A percentile compares a stretch with the other conserved stretches of the same genome.
These are phyloP conservation scores for Montipora efflorescens DNA, from an alignment of 64 coral and sea anemone species.

Conservation along the genomic window DNA sequence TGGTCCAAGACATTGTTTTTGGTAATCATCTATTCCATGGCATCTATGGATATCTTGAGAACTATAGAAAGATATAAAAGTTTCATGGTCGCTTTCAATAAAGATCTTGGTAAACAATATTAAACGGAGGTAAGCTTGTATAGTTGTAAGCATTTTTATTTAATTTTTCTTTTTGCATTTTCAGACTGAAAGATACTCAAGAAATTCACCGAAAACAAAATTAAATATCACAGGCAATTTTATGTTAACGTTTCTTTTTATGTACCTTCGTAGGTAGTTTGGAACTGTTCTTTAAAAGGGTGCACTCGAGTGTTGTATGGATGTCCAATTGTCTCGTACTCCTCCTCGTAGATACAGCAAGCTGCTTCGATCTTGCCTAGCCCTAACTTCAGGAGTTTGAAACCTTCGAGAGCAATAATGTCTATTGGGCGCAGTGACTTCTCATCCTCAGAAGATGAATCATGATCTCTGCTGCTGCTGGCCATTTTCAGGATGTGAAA, in stretches of 20 bases:
- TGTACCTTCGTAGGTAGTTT: neutral
- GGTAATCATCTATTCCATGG: neutral
- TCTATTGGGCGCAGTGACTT: slow-evolving; percentile 2
- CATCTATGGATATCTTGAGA: neutral
- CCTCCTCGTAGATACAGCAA: slow-evolving; percentile 14
- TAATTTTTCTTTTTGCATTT: neutral
- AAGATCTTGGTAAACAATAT: slow-evolving; percentile 1
- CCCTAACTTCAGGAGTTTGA: slow-evolving; percentile 7
- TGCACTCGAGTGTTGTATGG: slow-evolving; percentile 12
- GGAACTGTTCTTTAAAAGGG: neutral
- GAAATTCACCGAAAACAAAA: slow-evolving; percentile 3
- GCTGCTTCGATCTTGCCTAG: slow-evolving; percentile 13
- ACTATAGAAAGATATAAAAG: neutral
- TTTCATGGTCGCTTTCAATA: neutral
- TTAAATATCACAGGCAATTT: slow-evolving; percentile 7
- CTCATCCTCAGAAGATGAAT: neutral
- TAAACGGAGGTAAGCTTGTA: neutral
- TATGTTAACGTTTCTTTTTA: slow-evolving; percentile 1
- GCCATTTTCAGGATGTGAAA: slow-evolving; percentile 13
- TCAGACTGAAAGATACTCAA: slow-evolving; percentile 11
- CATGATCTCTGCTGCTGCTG: neutral
- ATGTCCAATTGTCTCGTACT: slow-evolving; percentile 15
- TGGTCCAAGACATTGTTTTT: slow-evolving; percentile 9
- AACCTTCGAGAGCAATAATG: slow-evolving; percentile 7
- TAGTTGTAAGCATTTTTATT: slow-evolving; percentile 7